These are phyloP conservation scores for Zaprionus nigranus DNA, from an alignment of 1,140 invertebrate species.

Conservation along the genomic window DNA sequence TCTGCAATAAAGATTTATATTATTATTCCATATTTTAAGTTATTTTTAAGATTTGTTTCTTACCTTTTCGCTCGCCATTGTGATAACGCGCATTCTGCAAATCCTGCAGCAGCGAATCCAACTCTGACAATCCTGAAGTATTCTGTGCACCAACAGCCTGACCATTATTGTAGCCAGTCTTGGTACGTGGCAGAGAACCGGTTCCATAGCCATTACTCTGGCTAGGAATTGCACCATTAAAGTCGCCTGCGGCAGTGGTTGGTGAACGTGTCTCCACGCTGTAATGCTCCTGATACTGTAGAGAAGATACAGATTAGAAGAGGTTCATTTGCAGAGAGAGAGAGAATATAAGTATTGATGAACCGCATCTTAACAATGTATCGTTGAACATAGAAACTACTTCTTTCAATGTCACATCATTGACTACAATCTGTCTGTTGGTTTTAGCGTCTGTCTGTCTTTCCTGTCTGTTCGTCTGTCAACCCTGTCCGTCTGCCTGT, in stretches of 20 bases:
- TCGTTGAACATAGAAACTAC: too few species aligned
- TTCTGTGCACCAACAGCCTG: conserved; percentile 35
- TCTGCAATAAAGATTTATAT: conserved; percentile 33
- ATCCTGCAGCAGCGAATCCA: conserved; percentile 96
- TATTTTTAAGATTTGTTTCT: neutral
- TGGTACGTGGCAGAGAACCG: conserved; percentile 67
- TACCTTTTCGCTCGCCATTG: conserved; percentile 83
- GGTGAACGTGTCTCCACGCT: conserved; percentile 86
- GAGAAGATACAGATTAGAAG: neutral
- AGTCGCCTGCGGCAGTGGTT: conserved; percentile 35
- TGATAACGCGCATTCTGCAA: conserved; percentile 93
- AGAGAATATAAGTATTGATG: too few species aligned
- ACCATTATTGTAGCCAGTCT: conserved; percentile 44
- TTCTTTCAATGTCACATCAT: too few species aligned
- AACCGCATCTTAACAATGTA: too few species aligned
- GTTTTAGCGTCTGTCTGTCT: too few species aligned
- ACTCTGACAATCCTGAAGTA: conserved; percentile 91
- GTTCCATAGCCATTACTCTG: conserved; percentile 62
- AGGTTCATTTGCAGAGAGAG: neutral
- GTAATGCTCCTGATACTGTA: conserved; percentile 88
- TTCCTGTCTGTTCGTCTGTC: too few species aligned
- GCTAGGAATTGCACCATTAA: conserved; percentile 58
- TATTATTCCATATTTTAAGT: neutral
- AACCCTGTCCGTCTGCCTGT: too few species aligned
- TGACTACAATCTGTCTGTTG: too few species aligned